phyloP scores from a whole-genome alignment of 2,888 invertebrate genomes.

The Carcina quercana region DNA sequence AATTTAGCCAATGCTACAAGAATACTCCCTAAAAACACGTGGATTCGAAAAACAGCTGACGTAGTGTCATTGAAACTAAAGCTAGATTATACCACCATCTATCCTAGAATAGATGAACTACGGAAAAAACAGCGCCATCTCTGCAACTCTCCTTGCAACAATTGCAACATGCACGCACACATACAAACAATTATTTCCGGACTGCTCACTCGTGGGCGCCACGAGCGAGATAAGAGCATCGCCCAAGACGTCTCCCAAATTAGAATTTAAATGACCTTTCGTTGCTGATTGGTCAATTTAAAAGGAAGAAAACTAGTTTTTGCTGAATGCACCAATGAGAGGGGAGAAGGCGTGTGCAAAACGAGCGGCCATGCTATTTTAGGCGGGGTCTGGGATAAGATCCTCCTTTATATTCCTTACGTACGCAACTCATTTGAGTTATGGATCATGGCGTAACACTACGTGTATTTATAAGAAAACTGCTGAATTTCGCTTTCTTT shows the following conservation, averaged over 20 bases:
- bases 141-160: slow-evolving; percentile 19
- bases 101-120: slow-evolving; percentile 32
- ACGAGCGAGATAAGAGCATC: slow-evolving; percentile 47
- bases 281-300: slow-evolving; percentile 57
- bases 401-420: slow-evolving; percentile 71
- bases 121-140: slow-evolving; percentile 49
- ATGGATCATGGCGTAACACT: slow-evolving; percentile 60
- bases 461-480: slow-evolving; percentile 56
- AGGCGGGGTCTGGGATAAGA: slow-evolving; percentile 56
- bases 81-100: slow-evolving; percentile 26
- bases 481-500: slow-evolving; percentile 46
- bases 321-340: slow-evolving; percentile 52
- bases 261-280: slow-evolving; percentile 43
- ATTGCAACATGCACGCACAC: slow-evolving; percentile 31
- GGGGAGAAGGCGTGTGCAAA: slow-evolving; percentile 34
- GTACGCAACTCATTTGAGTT: slow-evolving; percentile 69
- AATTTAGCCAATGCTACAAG: too few species aligned
- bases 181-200: slow-evolving; percentile 29
- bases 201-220: slow-evolving; percentile 41
- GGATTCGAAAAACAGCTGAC: slow-evolving; percentile 2
- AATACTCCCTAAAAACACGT: too few species aligned
- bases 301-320: slow-evolving; percentile 42
- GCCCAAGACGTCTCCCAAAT: slow-evolving; percentile 49
- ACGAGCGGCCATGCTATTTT: slow-evolving; percentile 63
- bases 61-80: neutral